These are phyloP conservation scores for Heliconius hortense DNA, from an alignment of 2,888 invertebrate genomes.

Conservation along the genomic window DNA sequence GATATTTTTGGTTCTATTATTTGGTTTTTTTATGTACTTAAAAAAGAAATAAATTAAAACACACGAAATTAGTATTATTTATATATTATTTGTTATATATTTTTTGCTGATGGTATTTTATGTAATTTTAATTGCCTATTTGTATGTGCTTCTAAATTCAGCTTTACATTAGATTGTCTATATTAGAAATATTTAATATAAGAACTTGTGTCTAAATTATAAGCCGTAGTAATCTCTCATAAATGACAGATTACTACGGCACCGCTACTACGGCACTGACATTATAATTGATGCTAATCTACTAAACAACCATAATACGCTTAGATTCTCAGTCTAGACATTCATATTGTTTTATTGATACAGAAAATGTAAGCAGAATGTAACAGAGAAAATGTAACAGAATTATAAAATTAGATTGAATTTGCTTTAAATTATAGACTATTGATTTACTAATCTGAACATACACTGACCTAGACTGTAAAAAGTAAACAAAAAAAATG, in stretches of 20 bases:
- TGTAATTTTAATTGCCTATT: too few relatives aligned
- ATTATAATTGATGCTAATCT: neutral
- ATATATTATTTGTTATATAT: too few relatives aligned
- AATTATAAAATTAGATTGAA: neutral
- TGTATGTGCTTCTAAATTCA: too few relatives aligned
- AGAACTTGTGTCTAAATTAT: neutral
- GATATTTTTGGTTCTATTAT: too few relatives aligned
- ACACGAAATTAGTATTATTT: too few relatives aligned
- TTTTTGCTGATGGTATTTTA: too few relatives aligned
- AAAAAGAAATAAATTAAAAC: too few relatives aligned
- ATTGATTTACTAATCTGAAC: neutral
- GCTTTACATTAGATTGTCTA: too few relatives aligned
- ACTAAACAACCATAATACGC: neutral
- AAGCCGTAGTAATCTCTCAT: neutral
- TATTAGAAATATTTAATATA: neutral
- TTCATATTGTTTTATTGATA: neutral
- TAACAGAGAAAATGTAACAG: neutral
- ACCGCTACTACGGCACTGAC: too few relatives aligned
- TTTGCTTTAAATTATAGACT: neutral
- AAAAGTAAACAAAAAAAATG: neutral
- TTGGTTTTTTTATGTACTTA: too few relatives aligned
- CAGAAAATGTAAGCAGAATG: neutral
- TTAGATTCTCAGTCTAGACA: neutral
- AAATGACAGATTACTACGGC: too few relatives aligned
- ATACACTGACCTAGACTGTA: too few relatives aligned